Evolutionary conservation across 1,140 invertebrate genomes (phyloP), one percentile per base, ranked within the genome.

Genomic region (Nymphalis io): DNA sequence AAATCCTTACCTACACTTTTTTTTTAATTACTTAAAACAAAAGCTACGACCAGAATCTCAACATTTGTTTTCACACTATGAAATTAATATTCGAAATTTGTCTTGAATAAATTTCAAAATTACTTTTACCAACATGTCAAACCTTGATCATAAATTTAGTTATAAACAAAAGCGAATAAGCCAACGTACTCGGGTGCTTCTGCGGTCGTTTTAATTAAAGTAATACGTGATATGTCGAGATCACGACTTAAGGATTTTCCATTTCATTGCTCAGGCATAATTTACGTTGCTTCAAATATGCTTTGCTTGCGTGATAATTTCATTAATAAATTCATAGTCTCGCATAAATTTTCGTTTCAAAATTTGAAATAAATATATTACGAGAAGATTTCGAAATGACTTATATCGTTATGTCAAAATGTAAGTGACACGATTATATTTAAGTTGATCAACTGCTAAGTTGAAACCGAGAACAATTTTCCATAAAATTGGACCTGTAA

Each of bases 191-290:
- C 33, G 39, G 33, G 27, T 6, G n/a, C 33, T 60, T n/a, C 10
- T 59, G 18, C 42, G 42, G 27, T 13, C 39, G 42, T 42, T 60
- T 60, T 60, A 60, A 60, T 60, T 60, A 60, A 60, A 60, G 21
- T 44, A 42, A 18, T 60, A 60, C 59, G 59, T 60, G 59, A 60
- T 60, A 44, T 44, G 39, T 44, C 27, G 59, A 42, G 59, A 60
- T 60, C 59, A 60, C 59, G 59, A 60, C 20, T 60, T 44, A 16
- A 44, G 42, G 38, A 60, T 60, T 60, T 42, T 44, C 27, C 51
- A 55, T 27, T 55, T 2, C 51, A 55, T 55, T 55, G 51, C 51
- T 23, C 20, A 6, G 20, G 20, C 20, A 55, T 55, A 55, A 55
- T 55, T 55, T 55, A 23, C 51, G 51, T 55, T 55, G 51, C 51